phyloP scores from a whole-genome alignment of 1,140 invertebrate genomes.

The Sycobia sp. region DNA sequence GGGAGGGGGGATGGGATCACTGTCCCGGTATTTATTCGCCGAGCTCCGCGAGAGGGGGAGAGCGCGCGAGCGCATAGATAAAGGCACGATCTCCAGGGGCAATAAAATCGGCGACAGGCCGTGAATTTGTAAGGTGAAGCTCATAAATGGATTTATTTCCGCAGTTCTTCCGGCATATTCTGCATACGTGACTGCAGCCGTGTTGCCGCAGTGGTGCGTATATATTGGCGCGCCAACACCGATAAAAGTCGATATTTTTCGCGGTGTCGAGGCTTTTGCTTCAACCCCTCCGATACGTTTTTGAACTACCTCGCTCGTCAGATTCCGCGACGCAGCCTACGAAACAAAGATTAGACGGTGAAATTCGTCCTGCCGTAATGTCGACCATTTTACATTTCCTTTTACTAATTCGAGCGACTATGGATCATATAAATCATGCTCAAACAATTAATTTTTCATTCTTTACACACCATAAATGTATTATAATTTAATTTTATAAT shows the following conservation, averaged over 20 bases:
- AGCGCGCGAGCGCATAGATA: slow-evolving; percentile 45
- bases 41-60: too few species aligned
- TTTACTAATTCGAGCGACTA: too few species aligned
- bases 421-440: too few species aligned
- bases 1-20: background rate
- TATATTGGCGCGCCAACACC: slow-evolving; percentile 7
- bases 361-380: too few species aligned
- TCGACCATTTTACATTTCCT: too few species aligned
- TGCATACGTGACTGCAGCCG: slow-evolving; percentile 32
- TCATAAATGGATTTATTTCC: slow-evolving; percentile 56
- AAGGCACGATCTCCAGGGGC: slow-evolving; percentile 48
- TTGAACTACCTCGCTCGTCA: background rate
- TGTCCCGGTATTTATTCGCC: slow-evolving; percentile 34
- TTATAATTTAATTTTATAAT: too few species aligned
- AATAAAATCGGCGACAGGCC: slow-evolving; percentile 56
- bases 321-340: background rate
- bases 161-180: slow-evolving; percentile 40
- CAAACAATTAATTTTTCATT: too few species aligned
- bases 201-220: slow-evolving; percentile 15
- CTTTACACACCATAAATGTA: too few species aligned
- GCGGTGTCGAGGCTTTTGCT: background rate
- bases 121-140: slow-evolving; percentile 53
- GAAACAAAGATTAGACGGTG: too few species aligned
- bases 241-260: too few species aligned
- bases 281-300: background rate